phyloP scores from a whole-genome alignment of 2,888 invertebrate species.

The Campaea margaritaria region DNA sequence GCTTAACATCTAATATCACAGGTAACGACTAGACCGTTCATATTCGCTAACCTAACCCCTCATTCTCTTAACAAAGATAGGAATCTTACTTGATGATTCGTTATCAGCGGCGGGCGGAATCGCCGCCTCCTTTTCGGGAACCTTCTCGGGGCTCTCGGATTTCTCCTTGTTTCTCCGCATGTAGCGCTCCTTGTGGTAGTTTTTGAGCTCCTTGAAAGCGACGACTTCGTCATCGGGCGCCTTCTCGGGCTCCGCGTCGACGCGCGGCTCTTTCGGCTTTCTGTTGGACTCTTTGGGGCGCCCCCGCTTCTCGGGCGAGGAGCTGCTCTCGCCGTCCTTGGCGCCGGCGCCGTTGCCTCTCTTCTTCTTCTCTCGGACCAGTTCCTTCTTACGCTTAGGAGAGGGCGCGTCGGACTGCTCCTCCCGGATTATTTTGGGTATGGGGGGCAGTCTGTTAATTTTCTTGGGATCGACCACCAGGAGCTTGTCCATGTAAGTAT shows the following conservation, averaged over 20 bases:
- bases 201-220: slow-evolving; percentile 85
- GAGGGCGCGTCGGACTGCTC: slow-evolving; percentile 27
- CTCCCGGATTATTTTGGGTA: slow-evolving; percentile 67
- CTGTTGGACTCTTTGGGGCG: slow-evolving; percentile 27
- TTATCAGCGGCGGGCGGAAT: slow-evolving; percentile 46
- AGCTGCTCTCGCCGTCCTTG: slow-evolving; percentile 41
- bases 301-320: slow-evolving; percentile 57
- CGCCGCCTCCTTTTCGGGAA: slow-evolving; percentile 37
- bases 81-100: slow-evolving; percentile 82
- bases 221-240: slow-evolving; percentile 56
- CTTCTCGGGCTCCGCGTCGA: slow-evolving; percentile 40
- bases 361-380: slow-evolving; percentile 49
- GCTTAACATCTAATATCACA: slow-evolving; percentile 74
- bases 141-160: slow-evolving; percentile 84
- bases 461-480: slow-evolving; percentile 59
- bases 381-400: slow-evolving; percentile 49
- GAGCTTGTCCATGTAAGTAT: slow-evolving; percentile 56
- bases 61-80: slow-evolving; percentile 54
- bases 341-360: slow-evolving; percentile 41
- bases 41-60: slow-evolving; percentile 21
- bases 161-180: slow-evolving; percentile 87
- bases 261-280: slow-evolving; percentile 37
- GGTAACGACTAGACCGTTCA: slow-evolving; percentile 37
- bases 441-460: slow-evolving; percentile 75
- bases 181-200: slow-evolving; percentile 86